These are phyloP conservation scores for Artemia sinica DNA, from an alignment of 2,888 invertebrate species.

Conservation along the genomic window DNA sequence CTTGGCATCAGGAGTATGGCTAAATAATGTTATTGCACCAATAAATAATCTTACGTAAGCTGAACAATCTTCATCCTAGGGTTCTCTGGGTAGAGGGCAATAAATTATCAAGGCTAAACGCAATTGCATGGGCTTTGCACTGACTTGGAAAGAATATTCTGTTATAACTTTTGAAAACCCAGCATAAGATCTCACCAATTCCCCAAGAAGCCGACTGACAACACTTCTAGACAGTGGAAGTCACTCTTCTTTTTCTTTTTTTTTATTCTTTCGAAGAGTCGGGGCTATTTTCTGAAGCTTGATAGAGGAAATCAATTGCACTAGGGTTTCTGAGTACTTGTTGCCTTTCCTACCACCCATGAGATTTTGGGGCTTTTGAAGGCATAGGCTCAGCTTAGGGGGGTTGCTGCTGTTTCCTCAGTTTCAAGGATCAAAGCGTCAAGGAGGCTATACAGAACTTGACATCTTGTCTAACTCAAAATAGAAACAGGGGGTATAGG, in stretches of 20 bases:
- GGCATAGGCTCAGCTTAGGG: not conserved
- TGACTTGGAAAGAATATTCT: slow-evolving; percentile 45
- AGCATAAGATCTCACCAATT: slow-evolving; percentile 58
- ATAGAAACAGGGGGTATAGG: slow-evolving; percentile 32
- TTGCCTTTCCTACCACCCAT: slow-evolving; percentile 12
- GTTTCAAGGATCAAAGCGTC: slow-evolving; percentile 38
- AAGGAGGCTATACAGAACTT: slow-evolving; percentile 46
- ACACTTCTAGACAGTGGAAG: slow-evolving; percentile 54
- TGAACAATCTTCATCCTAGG: slow-evolving; percentile 47
- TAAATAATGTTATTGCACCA: slow-evolving; percentile 59
- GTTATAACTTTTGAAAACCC: slow-evolving; percentile 55
- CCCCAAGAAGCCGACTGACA: slow-evolving; percentile 54
- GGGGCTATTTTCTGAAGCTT: slow-evolving; percentile 24
- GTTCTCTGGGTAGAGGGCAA: slow-evolving; percentile 45
- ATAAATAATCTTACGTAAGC: slow-evolving; percentile 52
- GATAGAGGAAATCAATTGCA: slow-evolving; percentile 25
- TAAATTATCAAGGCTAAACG: slow-evolving; percentile 56
- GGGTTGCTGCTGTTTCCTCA: not conserved
- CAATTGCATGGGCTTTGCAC: slow-evolving; percentile 45
- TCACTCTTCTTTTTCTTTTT: slow-evolving; percentile 33
- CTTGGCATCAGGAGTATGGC: slow-evolving; percentile 58
- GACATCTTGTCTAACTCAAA: slow-evolving; percentile 40
- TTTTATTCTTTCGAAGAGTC: slow-evolving; percentile 22
- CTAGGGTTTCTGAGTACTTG: slow-evolving; percentile 22
- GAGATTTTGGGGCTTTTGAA: not conserved